A percentile compares a stretch with the other conserved stretches of the same genome.
phyloP scores from a whole-genome alignment of 1,140 invertebrate species.

The Drosophila leontia region DNA sequence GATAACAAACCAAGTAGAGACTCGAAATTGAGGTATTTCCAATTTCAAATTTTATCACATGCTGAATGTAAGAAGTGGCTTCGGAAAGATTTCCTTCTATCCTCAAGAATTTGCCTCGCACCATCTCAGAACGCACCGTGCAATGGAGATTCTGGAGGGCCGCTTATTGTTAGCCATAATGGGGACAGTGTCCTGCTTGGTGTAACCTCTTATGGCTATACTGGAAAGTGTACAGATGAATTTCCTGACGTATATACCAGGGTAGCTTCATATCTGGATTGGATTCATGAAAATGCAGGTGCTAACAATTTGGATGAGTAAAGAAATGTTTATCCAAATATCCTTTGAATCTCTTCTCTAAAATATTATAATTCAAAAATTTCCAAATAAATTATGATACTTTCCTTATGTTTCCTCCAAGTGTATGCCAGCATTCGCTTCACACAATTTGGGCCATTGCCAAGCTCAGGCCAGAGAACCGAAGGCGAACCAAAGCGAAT shows the following conservation, averaged over 20 bases:
- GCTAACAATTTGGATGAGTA: background rate
- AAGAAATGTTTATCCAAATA: background rate
- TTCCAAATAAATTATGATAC: background rate
- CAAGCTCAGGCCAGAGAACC: slow-evolving; percentile 18
- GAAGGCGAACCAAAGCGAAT: slow-evolving; percentile 20
- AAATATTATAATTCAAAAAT: background rate
- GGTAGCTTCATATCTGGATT: background rate
- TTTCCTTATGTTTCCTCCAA: background rate
- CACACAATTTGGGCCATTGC: slow-evolving; percentile 63
- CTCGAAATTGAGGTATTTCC: background rate
- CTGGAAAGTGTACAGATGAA: background rate
- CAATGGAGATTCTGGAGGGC: background rate
- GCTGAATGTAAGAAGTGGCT: background rate
- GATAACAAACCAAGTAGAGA: fast-evolving
- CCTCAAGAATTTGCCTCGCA: background rate
- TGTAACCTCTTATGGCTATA: background rate
- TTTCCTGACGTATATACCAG: background rate
- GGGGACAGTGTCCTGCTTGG: background rate
- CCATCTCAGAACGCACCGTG: background rate
- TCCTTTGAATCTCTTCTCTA: background rate
- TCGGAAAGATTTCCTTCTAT: background rate
- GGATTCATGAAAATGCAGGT: background rate
- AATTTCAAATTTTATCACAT: slow-evolving; percentile 3
- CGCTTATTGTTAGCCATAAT: background rate
- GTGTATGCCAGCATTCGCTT: slow-evolving; percentile 14